Conservation (phyloP, 35 echinoderm and acorn worm species). For the Ophioderma brevispina region DNA sequence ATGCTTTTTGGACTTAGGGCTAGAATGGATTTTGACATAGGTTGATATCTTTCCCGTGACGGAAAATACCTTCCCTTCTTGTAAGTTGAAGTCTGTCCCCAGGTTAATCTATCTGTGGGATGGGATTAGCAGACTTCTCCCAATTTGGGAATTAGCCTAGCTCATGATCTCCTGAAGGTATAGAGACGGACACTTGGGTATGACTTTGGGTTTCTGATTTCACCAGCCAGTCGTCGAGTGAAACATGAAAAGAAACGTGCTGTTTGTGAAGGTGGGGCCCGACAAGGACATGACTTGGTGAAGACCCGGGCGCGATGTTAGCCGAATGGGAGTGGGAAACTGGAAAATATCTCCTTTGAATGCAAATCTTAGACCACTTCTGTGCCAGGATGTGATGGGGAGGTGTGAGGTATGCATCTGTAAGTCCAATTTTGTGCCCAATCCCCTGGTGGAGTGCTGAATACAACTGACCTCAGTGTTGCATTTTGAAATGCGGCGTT, state of each 20-base stretch:
- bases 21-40: neutral
- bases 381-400: neutral
- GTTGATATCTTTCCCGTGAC: neutral
- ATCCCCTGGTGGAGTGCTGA: neutral
- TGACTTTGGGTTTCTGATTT: neutral
- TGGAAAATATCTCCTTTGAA: neutral
- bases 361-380: neutral
- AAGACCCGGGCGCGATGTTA: neutral
- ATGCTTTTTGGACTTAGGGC: neutral
- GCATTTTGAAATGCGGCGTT: neutral
- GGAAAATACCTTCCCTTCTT: neutral
- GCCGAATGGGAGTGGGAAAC: neutral
- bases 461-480: neutral
- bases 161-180: neutral
- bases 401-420: neutral
- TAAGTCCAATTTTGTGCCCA: conserved; percentile 3
- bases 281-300: neutral
- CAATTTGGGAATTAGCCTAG: neutral
- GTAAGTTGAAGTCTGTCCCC: neutral
- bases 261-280: neutral
- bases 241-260: neutral
- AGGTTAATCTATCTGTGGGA: neutral
- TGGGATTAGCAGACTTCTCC: neutral
- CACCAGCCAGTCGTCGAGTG: neutral
- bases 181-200: neutral